A percentile compares a stretch with the other conserved stretches of the same genome.
Evolutionary conservation across 2,888 invertebrate species (phyloP).

Genomic region (Tribolium freemani): DNA sequence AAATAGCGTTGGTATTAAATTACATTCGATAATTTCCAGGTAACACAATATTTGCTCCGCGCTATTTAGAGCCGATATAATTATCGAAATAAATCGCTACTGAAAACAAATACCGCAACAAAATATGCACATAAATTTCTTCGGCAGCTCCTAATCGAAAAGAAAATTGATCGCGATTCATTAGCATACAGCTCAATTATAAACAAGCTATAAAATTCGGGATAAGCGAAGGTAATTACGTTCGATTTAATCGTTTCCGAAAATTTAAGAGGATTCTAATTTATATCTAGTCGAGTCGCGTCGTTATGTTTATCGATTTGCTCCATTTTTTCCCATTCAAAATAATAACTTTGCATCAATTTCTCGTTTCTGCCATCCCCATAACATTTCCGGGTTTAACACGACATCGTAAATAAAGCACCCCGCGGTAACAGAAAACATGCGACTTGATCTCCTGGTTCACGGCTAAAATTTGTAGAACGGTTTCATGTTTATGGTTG

Average conservation of each 20-base stretch:
- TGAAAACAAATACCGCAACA: neutral
- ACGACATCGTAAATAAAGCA: constrained; percentile 24
- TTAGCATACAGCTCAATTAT: neutral
- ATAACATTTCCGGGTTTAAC: neutral
- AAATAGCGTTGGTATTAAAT: neutral
- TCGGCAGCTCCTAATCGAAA: neutral
- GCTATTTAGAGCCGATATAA: neutral
- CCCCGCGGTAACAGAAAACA: neutral
- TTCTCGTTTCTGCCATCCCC: neutral
- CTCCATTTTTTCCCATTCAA: neutral
- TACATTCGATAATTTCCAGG: neutral
- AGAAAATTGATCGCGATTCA: neutral
- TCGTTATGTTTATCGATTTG: constrained; percentile 11
- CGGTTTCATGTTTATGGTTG: neutral
- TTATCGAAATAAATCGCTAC: neutral
- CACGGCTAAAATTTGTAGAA: constrained; percentile 3
- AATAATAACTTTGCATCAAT: constrained; percentile 4
- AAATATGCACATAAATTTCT: neutral
- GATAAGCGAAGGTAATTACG: neutral
- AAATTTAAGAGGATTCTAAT: constrained; percentile 6
- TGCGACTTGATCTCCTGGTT: constrained; percentile 4
- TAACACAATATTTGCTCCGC: neutral
- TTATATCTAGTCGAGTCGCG: neutral
- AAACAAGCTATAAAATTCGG: neutral
- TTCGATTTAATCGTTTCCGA: neutral